phyloP scores from a whole-genome alignment of 2,888 invertebrate genomes.

The Clivina fossor region DNA sequence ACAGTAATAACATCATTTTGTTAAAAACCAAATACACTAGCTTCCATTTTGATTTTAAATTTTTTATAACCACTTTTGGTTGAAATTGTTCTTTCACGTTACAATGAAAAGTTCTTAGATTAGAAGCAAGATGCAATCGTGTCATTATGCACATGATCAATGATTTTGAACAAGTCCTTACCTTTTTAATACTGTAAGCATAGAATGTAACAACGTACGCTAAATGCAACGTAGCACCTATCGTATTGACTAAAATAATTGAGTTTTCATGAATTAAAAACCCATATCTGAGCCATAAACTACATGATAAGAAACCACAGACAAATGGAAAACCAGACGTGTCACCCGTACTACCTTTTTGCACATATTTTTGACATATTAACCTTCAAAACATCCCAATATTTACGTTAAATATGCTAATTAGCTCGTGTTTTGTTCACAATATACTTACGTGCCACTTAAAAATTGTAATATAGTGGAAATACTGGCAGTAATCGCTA shows the following conservation, averaged over 20 bases:
- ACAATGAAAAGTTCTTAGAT: too few species aligned
- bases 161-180: too few species aligned
- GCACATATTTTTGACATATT: constrained; percentile 74
- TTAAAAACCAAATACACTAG: too few species aligned
- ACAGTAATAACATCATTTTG: too few species aligned
- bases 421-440: constrained; percentile 17
- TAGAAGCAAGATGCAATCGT: too few species aligned
- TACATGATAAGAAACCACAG: constrained; percentile 74
- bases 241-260: constrained; percentile 72
- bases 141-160: too few species aligned
- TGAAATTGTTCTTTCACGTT: too few species aligned
- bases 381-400: constrained; percentile 59
- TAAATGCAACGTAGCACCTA: constrained; percentile 72
- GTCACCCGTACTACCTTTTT: constrained; percentile 74
- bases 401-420: constrained; percentile 26
- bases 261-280: constrained; percentile 70
- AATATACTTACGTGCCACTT: constrained; percentile 75
- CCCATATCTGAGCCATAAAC: constrained; percentile 81
- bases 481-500: constrained; percentile 66
- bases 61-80: too few species aligned
- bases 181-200: constrained; percentile 72
- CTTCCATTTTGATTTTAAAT: too few species aligned
- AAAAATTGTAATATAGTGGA: constrained; percentile 82
- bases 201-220: constrained; percentile 72
- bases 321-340: constrained; percentile 76